A percentile compares a stretch with the other conserved stretches of the same genome.
Conservation (phyloP, 2,113 vertebrate species). For the Archilochus colubris region DNA sequence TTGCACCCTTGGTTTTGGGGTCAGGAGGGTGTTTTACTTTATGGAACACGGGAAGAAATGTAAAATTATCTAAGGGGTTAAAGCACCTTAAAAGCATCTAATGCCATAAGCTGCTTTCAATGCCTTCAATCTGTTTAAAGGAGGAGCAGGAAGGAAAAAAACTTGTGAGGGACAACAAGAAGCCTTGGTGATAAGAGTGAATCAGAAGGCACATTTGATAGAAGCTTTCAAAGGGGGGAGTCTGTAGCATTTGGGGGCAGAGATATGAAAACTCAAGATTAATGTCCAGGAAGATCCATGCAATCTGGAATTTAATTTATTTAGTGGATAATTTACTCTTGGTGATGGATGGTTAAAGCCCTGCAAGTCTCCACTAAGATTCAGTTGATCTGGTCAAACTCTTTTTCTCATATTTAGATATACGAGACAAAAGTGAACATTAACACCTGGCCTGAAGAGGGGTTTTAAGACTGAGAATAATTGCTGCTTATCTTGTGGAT, state of each 20-base stretch:
- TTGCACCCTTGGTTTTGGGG: neutral
- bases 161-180: neutral
- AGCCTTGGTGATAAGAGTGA: neutral
- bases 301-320: neutral
- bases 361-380: neutral
- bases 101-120: neutral
- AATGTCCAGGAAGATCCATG: neutral
- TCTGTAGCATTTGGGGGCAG: neutral
- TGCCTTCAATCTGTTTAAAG: neutral
- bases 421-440: neutral
- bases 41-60: neutral
- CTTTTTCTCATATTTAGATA: neutral
- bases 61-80: constrained; percentile 6
- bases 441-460: neutral
- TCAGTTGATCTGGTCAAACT: neutral
- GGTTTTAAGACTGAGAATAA: neutral
- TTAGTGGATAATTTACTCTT: neutral
- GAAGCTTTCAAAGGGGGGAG: neutral
- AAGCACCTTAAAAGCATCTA: neutral
- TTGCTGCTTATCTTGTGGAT: neutral
- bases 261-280: neutral
- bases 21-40: neutral
- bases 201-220: neutral
- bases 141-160: neutral
- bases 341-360: neutral